Percentiles rank a stretch among this genome's conserved stretches.
phyloP scores from a whole-genome alignment of 1,140 invertebrate genomes.

The Mercenaria mercenaria region DNA sequence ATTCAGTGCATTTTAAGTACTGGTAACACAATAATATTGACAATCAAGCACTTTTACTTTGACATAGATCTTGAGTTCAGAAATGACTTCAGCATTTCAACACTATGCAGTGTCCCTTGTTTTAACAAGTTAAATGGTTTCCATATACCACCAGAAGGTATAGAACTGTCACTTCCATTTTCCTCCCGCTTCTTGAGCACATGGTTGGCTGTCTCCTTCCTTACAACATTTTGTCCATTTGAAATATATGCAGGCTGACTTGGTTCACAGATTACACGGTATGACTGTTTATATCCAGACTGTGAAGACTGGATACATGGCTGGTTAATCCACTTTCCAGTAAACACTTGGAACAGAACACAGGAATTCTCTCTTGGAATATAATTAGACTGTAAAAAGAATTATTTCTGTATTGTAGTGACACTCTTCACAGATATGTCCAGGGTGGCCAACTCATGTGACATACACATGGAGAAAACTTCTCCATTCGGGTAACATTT shows the following conservation, averaged over 20 bases:
- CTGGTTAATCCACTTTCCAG: conserved; percentile 23
- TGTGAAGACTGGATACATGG: neutral
- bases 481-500: neutral
- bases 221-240: neutral
- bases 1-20: too few relatives aligned
- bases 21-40: too few relatives aligned
- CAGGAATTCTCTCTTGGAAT: conserved; percentile 35
- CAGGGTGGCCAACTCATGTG: neutral
- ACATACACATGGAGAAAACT: neutral
- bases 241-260: neutral
- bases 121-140: neutral
- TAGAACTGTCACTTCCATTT: neutral
- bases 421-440: neutral
- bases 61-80: neutral
- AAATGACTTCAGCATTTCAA: neutral
- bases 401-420: neutral
- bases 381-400: neutral
- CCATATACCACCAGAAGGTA: neutral
- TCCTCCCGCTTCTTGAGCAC: neutral
- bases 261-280: conserved; percentile 39
- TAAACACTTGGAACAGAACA: conserved; percentile 15
- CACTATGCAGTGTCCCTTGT: neutral
- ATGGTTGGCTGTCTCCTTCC: neutral
- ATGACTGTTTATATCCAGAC: too few relatives aligned
- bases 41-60: too few relatives aligned